Evolutionary conservation across 2,113 vertebrate genomes (phyloP), one percentile per base, ranked within the genome.

Genomic region (Eublepharis macularius): DNA sequence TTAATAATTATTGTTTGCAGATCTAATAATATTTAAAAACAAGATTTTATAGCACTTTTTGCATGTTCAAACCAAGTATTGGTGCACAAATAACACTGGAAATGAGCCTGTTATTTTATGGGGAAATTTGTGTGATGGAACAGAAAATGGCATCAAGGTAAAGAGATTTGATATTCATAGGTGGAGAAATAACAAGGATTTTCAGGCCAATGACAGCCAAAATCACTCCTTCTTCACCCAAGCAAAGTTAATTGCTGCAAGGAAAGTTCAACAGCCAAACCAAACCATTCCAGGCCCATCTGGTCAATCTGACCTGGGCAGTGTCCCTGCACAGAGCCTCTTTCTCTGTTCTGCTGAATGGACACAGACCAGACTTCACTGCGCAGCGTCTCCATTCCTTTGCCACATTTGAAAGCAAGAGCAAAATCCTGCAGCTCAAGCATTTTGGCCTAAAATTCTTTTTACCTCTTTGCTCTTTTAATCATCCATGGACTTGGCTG

Each of bases 401-500:
- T 86, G 43, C 63, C 0, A 0, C 13, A 39, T 57, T 39, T 89
- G 54, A 88, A 89, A 87, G 75, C 60, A 41, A 49, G 19, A 83
- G 26, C 10, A 79, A 51, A 72, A 68, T 81, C 88, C 82, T 83
- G 2, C 68, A 34, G 39, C 63, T 81, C 1, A 70, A 63, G 43
- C 45, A 39, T 86, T 89, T 90, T 85, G 72, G 0, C n/a, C 76
- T 43, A 79, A 63, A 4, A 19, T 68, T 86, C 29, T 90, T 83
- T 87, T 76, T 75, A 68, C 2, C 29, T 87, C 43, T 79, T 91
- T 85, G 8, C 39, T 91, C 7, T 90, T 84, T 92, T 84, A 69
- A 12, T 86, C 24, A 89, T 29, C 76, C 11, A 34, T 70, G 76
- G 32, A 80, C 26, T 65, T 63, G 81, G 86, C 45, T 83, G 14